phyloP scores from a whole-genome alignment of 1,140 invertebrate species.

The Apis dorsata region DNA sequence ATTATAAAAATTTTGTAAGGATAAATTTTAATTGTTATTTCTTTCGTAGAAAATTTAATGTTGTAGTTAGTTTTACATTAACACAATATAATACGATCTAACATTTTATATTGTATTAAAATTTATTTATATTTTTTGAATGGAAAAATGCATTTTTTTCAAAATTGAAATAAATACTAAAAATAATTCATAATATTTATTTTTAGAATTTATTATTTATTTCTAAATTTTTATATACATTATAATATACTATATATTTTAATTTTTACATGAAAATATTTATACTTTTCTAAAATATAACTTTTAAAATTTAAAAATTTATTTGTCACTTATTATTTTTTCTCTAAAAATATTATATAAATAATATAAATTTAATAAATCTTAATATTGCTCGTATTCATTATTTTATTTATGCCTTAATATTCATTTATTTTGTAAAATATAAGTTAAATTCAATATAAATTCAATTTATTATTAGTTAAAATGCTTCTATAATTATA shows the following conservation, averaged over 20 bases:
- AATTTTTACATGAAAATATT: too few relatives aligned
- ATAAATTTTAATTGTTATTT: slow-evolving; percentile 19
- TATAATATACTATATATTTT: too few relatives aligned
- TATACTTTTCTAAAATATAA: too few relatives aligned
- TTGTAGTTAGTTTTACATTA: neutral
- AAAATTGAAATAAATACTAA: too few relatives aligned
- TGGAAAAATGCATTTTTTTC: too few relatives aligned
- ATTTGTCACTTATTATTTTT: too few relatives aligned
- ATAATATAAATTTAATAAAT: neutral
- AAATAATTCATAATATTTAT: too few relatives aligned
- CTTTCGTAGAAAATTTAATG: neutral
- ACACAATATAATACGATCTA: neutral
- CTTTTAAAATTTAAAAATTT: too few relatives aligned
- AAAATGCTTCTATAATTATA: neutral
- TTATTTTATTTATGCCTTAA: neutral
- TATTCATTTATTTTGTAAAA: too few relatives aligned
- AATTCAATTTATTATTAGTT: neutral
- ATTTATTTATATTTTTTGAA: neutral
- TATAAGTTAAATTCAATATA: neutral
- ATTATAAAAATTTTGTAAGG: slow-evolving; percentile 18
- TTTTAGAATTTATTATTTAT: too few relatives aligned
- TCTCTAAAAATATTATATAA: too few relatives aligned
- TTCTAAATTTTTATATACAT: too few relatives aligned
- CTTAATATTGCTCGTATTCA: neutral
- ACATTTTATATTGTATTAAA: neutral